Evolutionary conservation across 2,113 vertebrate genomes (phyloP).

Genomic region (Saimiri boliviensis): DNA sequence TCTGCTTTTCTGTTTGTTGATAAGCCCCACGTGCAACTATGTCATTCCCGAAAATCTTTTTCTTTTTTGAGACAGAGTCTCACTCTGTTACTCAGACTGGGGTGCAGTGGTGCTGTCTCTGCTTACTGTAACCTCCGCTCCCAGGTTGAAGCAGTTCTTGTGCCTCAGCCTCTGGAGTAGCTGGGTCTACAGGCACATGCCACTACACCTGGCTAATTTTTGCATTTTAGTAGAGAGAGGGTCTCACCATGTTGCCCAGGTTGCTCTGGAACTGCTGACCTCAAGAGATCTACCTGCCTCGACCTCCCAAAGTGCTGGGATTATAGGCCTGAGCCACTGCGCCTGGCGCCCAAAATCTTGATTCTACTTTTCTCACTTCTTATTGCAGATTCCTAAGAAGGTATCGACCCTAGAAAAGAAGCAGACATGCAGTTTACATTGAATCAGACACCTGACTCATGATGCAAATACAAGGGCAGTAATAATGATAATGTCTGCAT

Average conservation of each 20-base stretch:
- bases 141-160: not conserved
- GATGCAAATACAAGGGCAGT: not conserved
- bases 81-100: not conserved
- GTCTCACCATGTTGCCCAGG: not conserved
- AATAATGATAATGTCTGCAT: fast-evolving
- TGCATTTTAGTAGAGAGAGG: not conserved
- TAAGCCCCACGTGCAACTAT: not conserved
- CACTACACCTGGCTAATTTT: not conserved
- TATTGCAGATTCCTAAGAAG: not conserved
- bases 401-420: not conserved
- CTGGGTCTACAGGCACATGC: not conserved
- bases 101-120: not conserved
- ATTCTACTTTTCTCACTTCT: not conserved
- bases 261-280: not conserved
- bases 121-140: not conserved
- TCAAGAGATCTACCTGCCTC: not conserved
- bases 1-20: not conserved
- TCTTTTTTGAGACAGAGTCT: not conserved
- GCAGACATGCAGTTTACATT: fast-evolving
- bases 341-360: not conserved
- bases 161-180: not conserved
- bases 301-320: too few relatives aligned
- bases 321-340: too few relatives aligned
- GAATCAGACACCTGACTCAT: not conserved
- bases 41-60: not conserved